Evolutionary conservation across 2,888 invertebrate species (phyloP), one percentile per base, ranked within the genome.

Genomic region (Phanerotoma sp.): DNA sequence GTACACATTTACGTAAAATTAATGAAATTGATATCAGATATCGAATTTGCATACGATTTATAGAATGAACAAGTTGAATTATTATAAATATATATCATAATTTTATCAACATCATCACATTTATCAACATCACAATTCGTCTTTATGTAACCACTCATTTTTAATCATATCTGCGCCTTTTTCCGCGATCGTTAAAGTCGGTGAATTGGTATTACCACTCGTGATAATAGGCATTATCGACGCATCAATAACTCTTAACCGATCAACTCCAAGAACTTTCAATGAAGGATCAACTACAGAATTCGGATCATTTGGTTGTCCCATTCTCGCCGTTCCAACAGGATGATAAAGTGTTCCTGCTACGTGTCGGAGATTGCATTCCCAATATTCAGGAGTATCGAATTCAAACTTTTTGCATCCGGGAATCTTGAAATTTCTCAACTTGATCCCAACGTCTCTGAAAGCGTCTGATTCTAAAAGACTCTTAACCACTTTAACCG

Each of bases 91-190:
- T 30, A 35, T n/a, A 2, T 35, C 15, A 15, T 15, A 15, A 35
- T 35, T 35, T 25, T 25, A 25, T 7, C 5, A 25, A 25, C 9
- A 25, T 25, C 5, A 13, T 7, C 15, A 35, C 11, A 3, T 4
- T n/a, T 15, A 32, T 13, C 44, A 2, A 9, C 9, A 16, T 59
- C 54, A 67, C 13, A 69, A 56, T 55, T 69, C 66, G 32, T 78
- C 76, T 55, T 64, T 63, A 1, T 60, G 45, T 15, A 68, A 49
- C 83, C 84, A 85, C 49, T 81, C 78, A 53, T 80, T 72, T 58
- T 84, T 85, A 25, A 87, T 82, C 73, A 86, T 78, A 62, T 85
- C 84, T 0, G 86, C 81, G 2, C 83, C 84, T 66, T 84, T 86
- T 65, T 86, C 86, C 0, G 80, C 86, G 51, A 86, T 84, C 86